Percentiles rank a stretch among this genome's conserved stretches.
Conservation (phyloP, 2,113 vertebrate genomes). For the Bos taurus region DNA sequence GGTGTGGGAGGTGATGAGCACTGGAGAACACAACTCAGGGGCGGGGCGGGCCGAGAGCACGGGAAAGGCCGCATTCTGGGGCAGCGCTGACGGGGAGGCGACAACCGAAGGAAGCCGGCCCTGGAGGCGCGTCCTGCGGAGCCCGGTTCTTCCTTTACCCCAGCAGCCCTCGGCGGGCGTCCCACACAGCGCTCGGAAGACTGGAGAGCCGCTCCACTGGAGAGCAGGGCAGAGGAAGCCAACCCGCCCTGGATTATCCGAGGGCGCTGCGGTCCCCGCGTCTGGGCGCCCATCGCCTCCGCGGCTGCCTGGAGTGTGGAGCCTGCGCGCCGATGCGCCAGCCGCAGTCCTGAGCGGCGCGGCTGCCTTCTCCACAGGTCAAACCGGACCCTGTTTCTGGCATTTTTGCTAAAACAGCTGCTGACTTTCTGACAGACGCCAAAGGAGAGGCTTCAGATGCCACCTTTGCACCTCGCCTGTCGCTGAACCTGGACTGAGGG, state of each 20-base stretch:
- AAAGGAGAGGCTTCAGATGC: not conserved
- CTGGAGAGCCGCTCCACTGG: not conserved
- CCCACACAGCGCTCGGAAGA: not conserved
- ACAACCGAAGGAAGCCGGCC: not conserved
- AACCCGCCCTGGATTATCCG: rapidly evolving
- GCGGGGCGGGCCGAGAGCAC: not conserved
- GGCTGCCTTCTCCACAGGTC: not conserved
- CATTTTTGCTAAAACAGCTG: not conserved
- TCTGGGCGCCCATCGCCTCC: too few species aligned
- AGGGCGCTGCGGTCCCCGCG: not conserved
- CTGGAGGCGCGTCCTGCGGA: not conserved
- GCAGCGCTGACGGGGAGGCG: not conserved
- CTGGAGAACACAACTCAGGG: rapidly evolving
- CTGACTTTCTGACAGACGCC: not conserved
- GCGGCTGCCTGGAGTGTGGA: not conserved
- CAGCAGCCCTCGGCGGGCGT: rapidly evolving
- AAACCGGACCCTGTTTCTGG: not conserved
- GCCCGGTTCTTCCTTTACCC: rapidly evolving
- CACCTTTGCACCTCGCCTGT: not conserved
- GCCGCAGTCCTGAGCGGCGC: not conserved
- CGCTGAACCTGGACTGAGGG: not conserved
- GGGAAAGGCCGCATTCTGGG: not conserved
- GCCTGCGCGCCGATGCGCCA: not conserved
- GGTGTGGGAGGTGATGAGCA: not conserved
- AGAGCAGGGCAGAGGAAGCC: not conserved